phyloP scores from a whole-genome alignment of 2,888 invertebrate species.

The Heteropelma amictum region DNA sequence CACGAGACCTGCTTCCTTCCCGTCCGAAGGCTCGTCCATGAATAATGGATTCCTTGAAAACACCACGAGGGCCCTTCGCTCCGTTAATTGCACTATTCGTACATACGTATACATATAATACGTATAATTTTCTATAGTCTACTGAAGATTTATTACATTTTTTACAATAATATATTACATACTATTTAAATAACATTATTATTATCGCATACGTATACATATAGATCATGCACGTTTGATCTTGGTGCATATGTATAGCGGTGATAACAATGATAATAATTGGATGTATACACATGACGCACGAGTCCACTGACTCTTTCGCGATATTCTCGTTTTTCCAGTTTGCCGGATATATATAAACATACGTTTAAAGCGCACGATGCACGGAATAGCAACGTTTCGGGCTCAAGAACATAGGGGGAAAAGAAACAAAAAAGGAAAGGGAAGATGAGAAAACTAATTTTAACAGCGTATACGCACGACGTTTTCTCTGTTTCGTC shows the following conservation, averaged over 20 bases:
- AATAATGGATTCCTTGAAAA: conserved; percentile 38
- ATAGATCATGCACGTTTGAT: background rate
- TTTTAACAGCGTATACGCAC: conserved; percentile 38
- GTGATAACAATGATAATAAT: background rate
- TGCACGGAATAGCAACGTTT: background rate
- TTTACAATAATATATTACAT: too few relatives aligned
- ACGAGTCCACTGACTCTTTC: conserved; percentile 47
- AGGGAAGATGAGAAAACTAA: conserved; percentile 13
- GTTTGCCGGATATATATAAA: background rate
- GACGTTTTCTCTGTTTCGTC: background rate
- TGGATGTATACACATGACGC: conserved; percentile 1
- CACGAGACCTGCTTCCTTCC: conserved; percentile 5
- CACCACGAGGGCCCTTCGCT: background rate
- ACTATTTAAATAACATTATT: too few relatives aligned
- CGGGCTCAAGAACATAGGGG: background rate
- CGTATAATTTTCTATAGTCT: too few relatives aligned
- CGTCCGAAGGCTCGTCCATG: conserved; percentile 16
- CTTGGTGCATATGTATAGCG: too few relatives aligned
- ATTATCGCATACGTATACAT: too few relatives aligned
- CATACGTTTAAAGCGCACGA: background rate
- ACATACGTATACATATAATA: background rate
- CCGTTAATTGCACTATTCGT: conserved; percentile 14
- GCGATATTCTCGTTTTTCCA: conserved; percentile 26
- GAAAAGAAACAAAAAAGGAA: background rate
- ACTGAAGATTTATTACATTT: too few relatives aligned